These are phyloP conservation scores for Orius laevigatus DNA, from an alignment of 1,140 invertebrate species.

Conservation along the genomic window DNA sequence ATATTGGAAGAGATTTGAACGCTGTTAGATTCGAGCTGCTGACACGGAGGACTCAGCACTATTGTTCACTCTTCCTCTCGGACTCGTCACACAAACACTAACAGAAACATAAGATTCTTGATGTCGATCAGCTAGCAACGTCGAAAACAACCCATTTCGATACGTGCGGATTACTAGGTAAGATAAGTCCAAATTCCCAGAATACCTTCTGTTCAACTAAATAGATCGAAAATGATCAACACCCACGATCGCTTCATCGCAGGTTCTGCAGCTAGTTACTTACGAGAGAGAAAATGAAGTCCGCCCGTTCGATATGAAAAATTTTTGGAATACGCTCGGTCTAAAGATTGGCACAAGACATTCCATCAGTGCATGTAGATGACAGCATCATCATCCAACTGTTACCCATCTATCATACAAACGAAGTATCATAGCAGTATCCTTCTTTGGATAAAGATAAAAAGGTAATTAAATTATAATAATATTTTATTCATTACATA, in stretches of 20 bases:
- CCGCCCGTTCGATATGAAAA: constrained; percentile 78
- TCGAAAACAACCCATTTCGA: constrained; percentile 59
- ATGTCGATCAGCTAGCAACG: constrained; percentile 77
- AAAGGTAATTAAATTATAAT: constrained; percentile 33
- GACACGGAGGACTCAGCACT: constrained; percentile 63
- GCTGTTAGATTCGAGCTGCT: constrained; percentile 73
- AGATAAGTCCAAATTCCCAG: constrained; percentile 24
- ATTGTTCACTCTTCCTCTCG: constrained; percentile 71
- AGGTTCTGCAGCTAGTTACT: constrained; percentile 59
- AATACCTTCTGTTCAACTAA: constrained; percentile 22
- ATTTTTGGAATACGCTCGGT: constrained; percentile 66
- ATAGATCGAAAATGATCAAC: constrained; percentile 82
- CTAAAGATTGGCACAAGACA: constrained; percentile 84
- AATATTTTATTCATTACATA: not conserved
- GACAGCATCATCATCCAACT: constrained; percentile 79
- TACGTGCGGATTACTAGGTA: constrained; percentile 63
- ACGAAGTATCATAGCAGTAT: constrained; percentile 85
- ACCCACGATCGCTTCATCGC: constrained; percentile 67
- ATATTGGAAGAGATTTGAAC: constrained; percentile 18
- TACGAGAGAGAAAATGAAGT: constrained; percentile 75
- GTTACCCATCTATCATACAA: constrained; percentile 76
- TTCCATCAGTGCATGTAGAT: constrained; percentile 65
- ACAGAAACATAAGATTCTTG: constrained; percentile 83
- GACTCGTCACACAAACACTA: constrained; percentile 65
- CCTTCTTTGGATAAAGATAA: constrained; percentile 84